Conservation (phyloP, 2,113 vertebrate genomes). For the Triplophysa siluroides region DNA sequence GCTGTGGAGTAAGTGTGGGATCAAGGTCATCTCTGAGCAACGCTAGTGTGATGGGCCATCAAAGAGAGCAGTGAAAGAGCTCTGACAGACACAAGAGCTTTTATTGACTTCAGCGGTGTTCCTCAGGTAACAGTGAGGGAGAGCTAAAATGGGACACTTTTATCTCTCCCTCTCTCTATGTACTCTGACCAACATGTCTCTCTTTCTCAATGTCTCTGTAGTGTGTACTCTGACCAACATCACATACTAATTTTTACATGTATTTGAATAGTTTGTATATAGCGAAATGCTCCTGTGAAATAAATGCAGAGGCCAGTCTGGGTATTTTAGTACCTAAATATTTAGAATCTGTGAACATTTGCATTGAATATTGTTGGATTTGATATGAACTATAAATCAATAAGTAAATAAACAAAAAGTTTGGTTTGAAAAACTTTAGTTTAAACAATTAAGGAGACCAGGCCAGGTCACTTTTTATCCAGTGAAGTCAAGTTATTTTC, state of each 20-base stretch:
- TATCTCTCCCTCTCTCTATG: conserved; percentile 28
- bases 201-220: conserved; percentile 41
- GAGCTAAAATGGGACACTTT: conserved; percentile 41
- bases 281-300: too few species aligned
- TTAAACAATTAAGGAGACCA: too few species aligned
- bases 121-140: conserved; percentile 61
- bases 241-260: conserved; percentile 16
- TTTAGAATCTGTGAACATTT: background rate
- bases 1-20: conserved; percentile 64
- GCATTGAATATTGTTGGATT: background rate
- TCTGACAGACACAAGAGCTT: conserved; percentile 68
- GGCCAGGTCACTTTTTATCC: too few species aligned
- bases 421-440: too few species aligned
- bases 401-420: too few species aligned
- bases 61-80: conserved; percentile 58
- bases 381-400: background rate
- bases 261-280: background rate
- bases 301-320: too few species aligned
- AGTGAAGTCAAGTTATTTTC: too few species aligned
- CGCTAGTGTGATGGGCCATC: conserved; percentile 65
- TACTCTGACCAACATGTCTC: background rate
- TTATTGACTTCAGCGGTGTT: conserved; percentile 60
- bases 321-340: too few species aligned
- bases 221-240: conserved; percentile 12
- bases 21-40: conserved; percentile 69